Percentiles rank a stretch among this genome's conserved stretches.
Conservation (phyloP, 2,888 invertebrate species). For the Chalcis sispes region DNA sequence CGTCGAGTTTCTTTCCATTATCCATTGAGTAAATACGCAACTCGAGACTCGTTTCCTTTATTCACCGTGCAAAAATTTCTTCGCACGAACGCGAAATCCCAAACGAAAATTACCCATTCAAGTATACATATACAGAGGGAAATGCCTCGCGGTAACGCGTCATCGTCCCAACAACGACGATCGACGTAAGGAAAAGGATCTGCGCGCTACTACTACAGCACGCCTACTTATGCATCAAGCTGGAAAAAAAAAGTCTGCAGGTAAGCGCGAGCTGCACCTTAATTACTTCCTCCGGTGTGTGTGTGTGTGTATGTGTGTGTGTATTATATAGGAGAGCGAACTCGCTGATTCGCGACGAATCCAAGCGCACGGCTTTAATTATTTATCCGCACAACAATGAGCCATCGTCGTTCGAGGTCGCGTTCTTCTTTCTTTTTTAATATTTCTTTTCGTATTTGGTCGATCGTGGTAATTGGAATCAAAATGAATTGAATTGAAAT, state of each 20-base stretch:
- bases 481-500: too few relatives aligned
- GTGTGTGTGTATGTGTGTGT: too few relatives aligned
- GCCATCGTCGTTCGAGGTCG: not conserved
- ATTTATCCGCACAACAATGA: constrained; percentile 5
- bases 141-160: not conserved
- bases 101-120: not conserved
- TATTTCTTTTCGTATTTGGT: not conserved
- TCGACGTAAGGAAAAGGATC: not conserved
- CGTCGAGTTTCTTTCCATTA: too few relatives aligned
- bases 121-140: too few relatives aligned
- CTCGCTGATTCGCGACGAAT: not conserved
- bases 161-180: too few relatives aligned
- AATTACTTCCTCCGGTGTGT: constrained; percentile 50
- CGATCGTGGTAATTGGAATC: too few relatives aligned
- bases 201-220: too few relatives aligned
- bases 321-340: not conserved
- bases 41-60: too few relatives aligned
- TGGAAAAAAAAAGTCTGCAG: constrained; percentile 27
- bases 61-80: too few relatives aligned
- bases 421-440: not conserved
- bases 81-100: too few relatives aligned
- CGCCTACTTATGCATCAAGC: constrained; percentile 45
- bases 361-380: not conserved
- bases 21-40: too few relatives aligned
- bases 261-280: constrained; percentile 8